Base-by-base conservation (phyloP, 2,113 vertebrate genomes). In the Lophochroa leadbeateri region DNA sequence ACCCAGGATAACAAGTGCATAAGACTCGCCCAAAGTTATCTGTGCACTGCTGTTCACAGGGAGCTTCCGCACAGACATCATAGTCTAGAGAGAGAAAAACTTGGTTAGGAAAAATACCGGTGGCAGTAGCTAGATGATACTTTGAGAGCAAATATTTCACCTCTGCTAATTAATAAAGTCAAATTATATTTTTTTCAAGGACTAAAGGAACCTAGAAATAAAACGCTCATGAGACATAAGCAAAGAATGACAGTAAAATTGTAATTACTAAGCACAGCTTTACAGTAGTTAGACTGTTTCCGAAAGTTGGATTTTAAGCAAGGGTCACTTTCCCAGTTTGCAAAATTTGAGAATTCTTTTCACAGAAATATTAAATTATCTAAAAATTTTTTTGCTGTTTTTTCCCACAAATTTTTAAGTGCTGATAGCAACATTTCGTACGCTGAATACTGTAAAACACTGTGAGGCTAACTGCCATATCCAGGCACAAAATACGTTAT, bases 1-100 rank as follows among this genome's bases (percentile, higher is more conserved):
- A 99, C 21, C 99, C 99, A 0, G 98, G 97, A 64, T 99, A 99
- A 96, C 99, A 99, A 5, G 99, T 99, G 93, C 99, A 99, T 23
- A 99, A 97, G 35, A 99, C 99, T 5, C 99, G 98, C 20, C 99
- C 99, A 14, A 99, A 99, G 94, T 99, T 99, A 86, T 99, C 99
- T 0, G 99, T 99, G 90, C 99, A 99, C 95, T 99, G 99, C 93
- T 99, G 99, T 95, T 99, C 99, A 3, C 99, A 99, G 50, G 99
- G 99, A 61, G 99, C 99, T 85, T 98, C 99, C 0, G 99, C 96
- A 33, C 99, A 99, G 61, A 99, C 99, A 13, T 99, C 99, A 11
- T 99, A 99, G 86, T 99, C 99, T 99, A 31, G 64, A 96, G 41
- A 63, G 47, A 97, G 58, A 96, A 68, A 96, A 90, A 85, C 0